These are phyloP conservation scores for Ashinkailepas kermadecensis DNA, from an alignment of 2,888 invertebrate genomes.

Conservation along the genomic window DNA sequence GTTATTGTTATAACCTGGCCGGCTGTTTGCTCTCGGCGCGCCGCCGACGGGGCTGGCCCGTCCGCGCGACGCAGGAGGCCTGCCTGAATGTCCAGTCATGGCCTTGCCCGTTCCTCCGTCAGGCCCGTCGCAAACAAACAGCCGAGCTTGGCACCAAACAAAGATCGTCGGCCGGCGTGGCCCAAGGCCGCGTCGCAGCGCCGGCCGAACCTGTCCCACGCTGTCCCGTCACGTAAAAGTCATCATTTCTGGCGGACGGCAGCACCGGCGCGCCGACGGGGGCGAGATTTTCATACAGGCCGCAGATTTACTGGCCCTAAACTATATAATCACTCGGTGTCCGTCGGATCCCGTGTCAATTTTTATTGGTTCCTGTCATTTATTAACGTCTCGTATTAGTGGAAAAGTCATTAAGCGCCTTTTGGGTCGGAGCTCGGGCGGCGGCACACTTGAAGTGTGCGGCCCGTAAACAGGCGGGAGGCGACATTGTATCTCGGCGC, in stretches of 20 bases:
- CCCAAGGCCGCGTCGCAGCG: not conserved
- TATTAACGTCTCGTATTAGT: constrained; percentile 10
- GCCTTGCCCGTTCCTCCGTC: not conserved
- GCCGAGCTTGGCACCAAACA: not conserved
- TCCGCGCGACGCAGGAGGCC: not conserved
- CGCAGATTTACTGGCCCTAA: not conserved
- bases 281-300: constrained; percentile 1
- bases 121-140: constrained; percentile 1
- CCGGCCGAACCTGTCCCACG: not conserved
- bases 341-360: constrained; percentile 4
- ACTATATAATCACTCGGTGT: constrained; percentile 1
- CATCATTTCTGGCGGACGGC: constrained; percentile 2
- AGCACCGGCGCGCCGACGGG: not conserved
- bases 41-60: not conserved
- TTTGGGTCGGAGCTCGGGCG: not conserved
- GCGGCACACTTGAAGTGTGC: not conserved
- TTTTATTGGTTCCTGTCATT: constrained; percentile 15
- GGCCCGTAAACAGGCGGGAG: constrained; percentile 7
- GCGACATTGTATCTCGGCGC: not conserved
- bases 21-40: not conserved
- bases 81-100: not conserved
- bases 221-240: constrained; percentile 12
- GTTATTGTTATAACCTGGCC: constrained; percentile 2
- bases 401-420: constrained; percentile 7
- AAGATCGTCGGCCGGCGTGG: not conserved